Evolutionary conservation across 2,888 invertebrate genomes (phyloP), one percentile per base, ranked within the genome.

Genomic region (Merodon equestris): DNA sequence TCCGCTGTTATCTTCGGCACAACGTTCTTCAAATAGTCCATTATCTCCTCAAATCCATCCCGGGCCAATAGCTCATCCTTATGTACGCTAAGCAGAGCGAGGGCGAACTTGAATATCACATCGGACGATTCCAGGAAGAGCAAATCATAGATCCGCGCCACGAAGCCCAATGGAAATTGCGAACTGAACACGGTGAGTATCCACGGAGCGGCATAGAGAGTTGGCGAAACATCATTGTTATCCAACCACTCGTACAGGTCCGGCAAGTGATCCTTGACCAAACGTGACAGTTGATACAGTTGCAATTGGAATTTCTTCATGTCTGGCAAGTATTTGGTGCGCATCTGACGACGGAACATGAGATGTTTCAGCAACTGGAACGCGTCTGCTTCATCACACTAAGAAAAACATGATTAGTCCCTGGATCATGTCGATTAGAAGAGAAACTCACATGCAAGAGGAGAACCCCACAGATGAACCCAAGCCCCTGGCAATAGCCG

Each of bases 151-250:
- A 98, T 95, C 83, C 98, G 92, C 0, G 97, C 95, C 15, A 98
- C 98, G 89, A 98, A 98, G 1, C 97, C 98, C 15, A 98, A 89
- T 0, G 98, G 97, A 88, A 98, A 98, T 89, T 98, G 97, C 60
- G 98, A 98, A 45, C 98, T 97, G 89, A 98, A 98, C 4, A 88
- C 88, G 0, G 98, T 98, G 1, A 98, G 91, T 86, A 98, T 94
- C 98, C 98, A 98, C 0, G 98, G 98, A 0, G 98, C 98, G 0
- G 98, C 98, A 88, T 98, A 98, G 4, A 98, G 90, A 0, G 97
- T 97, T 0, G 98, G 97, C 0, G 96, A 94, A 5, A 98, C 96
- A 89, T 98, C 98, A 86, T 97, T 93, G 12, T 92, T 90, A 84
- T 96, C 95, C 82, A 98, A 91, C 89, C 97, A 97, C 4, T 93